Evolutionary conservation across 2,797 vertebrate species (phyloP).

Genomic region (Hydrolagus colliei): DNA sequence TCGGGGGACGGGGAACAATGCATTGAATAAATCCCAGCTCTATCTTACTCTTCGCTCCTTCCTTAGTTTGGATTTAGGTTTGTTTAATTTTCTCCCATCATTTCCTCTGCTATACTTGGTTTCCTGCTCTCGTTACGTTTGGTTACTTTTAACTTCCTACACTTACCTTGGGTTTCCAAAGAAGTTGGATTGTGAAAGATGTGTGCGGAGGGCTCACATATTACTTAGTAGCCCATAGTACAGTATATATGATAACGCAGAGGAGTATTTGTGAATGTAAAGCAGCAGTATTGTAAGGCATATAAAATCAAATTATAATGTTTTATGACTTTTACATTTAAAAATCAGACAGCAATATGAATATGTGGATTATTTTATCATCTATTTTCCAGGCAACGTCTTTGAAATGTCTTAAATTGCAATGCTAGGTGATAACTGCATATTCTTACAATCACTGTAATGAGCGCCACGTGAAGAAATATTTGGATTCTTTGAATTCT

Average conservation of each 20-base stretch:
- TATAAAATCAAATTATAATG: neutral
- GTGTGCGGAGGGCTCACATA: neutral
- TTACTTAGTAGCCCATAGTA: neutral
- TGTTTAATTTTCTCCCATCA: too few species aligned
- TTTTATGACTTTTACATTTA: neutral
- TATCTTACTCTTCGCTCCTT: too few species aligned
- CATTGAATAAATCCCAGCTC: too few species aligned
- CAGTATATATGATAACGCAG: neutral
- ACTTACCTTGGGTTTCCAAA: neutral
- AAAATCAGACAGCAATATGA: neutral
- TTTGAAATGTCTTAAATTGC: neutral
- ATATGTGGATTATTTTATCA: neutral
- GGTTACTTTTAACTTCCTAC: neutral
- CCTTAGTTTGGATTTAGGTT: too few species aligned
- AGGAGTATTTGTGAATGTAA: neutral
- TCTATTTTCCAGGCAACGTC: neutral
- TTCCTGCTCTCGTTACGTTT: neutral
- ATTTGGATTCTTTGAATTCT: neutral
- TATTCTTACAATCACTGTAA: neutral
- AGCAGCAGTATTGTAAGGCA: neutral
- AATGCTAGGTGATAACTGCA: neutral
- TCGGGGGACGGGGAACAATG: too few species aligned
- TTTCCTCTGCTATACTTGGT: neutral
- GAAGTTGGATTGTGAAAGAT: neutral
- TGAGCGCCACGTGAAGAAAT: neutral